Conservation (phyloP, 1,140 invertebrate species). For the Pygmarrhopalites habei region DNA sequence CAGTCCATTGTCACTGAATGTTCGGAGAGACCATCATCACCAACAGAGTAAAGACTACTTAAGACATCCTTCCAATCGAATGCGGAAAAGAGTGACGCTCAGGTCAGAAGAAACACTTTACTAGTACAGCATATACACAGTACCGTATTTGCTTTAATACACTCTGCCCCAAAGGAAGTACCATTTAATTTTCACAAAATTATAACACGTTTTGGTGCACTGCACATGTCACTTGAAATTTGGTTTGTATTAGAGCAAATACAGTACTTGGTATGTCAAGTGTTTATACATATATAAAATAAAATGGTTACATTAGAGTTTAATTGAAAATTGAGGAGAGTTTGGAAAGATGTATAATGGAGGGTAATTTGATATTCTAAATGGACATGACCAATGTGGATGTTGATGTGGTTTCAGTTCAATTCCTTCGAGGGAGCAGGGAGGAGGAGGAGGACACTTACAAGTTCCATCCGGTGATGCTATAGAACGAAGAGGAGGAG, state of each 20-base stretch:
- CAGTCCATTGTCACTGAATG: slow-evolving; percentile 12
- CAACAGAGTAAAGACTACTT: not conserved
- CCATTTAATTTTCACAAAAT: not conserved
- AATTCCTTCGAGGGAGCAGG: slow-evolving; percentile 5
- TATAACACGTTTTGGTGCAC: not conserved
- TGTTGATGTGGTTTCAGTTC: not conserved
- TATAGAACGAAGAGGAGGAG: not conserved
- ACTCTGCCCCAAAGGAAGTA: not conserved
- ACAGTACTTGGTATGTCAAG: too few relatives aligned
- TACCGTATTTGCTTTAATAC: not conserved
- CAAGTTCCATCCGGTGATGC: not conserved
- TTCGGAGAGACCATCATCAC: slow-evolving; percentile 4
- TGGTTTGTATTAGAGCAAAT: too few relatives aligned
- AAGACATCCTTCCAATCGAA: slow-evolving; percentile 22
- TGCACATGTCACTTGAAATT: not conserved
- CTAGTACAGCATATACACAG: not conserved
- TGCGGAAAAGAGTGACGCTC: slow-evolving; percentile 37
- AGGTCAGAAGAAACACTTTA: slow-evolving; percentile 17
- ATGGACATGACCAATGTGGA: not conserved
- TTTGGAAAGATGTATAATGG: not conserved
- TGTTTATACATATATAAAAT: too few relatives aligned
- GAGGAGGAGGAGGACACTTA: not conserved
- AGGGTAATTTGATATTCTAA: not conserved
- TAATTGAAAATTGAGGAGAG: too few relatives aligned
- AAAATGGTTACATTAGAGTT: too few relatives aligned